These are phyloP conservation scores for Pantelozetes paolii DNA, from an alignment of 2,888 invertebrate genomes.

Conservation along the genomic window DNA sequence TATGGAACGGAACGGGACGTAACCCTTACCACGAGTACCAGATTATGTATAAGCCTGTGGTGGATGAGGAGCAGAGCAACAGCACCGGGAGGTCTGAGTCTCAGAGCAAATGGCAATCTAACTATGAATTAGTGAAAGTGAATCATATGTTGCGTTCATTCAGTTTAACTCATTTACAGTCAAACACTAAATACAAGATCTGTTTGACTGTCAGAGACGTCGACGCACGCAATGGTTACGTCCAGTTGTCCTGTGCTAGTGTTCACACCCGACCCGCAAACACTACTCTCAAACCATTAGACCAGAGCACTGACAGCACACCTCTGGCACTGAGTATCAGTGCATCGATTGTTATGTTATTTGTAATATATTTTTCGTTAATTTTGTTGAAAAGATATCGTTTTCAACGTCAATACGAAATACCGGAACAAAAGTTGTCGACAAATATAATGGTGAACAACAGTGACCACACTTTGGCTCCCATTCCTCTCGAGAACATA, in stretches of 20 bases:
- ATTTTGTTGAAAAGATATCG: conserved; percentile 50
- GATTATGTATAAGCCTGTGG: conserved; percentile 49
- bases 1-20: conserved; percentile 53
- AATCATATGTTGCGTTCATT: conserved; percentile 50
- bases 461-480: conserved; percentile 49
- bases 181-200: conserved; percentile 54
- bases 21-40: conserved; percentile 51
- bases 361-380: conserved; percentile 48
- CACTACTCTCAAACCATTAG: conserved; percentile 48
- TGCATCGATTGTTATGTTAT: conserved; percentile 47
- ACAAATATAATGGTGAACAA: neutral
- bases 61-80: conserved; percentile 42
- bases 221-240: conserved; percentile 49
- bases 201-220: conserved; percentile 54
- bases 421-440: conserved; percentile 47
- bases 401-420: conserved; percentile 51
- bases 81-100: conserved; percentile 39
- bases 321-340: conserved; percentile 50
- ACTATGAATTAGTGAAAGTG: conserved; percentile 48
- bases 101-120: conserved; percentile 44
- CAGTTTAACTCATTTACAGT: conserved; percentile 53
- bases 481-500: conserved; percentile 54
- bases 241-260: conserved; percentile 52
- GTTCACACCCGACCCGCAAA: conserved; percentile 49
- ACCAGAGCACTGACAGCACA: conserved; percentile 49